Conservation (phyloP, 2,888 invertebrate genomes). For the Synergus itoensis region DNA sequence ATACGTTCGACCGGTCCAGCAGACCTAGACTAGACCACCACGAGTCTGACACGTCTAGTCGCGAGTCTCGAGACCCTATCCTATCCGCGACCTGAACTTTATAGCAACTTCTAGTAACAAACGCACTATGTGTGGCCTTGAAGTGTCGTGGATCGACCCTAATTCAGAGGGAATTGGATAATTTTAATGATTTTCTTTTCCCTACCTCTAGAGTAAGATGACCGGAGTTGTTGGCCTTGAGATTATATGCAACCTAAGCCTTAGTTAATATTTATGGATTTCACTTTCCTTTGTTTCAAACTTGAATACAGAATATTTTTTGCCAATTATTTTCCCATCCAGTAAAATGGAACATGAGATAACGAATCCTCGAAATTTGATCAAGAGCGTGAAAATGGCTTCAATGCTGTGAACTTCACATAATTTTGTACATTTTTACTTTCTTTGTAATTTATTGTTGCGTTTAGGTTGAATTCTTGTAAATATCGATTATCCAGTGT, state of each 20-base stretch:
- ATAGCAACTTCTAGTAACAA: not conserved
- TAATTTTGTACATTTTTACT: too few relatives aligned
- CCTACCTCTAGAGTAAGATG: not conserved
- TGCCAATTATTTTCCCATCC: too few relatives aligned
- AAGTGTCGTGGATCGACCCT: not conserved
- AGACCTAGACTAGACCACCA: slow-evolving; percentile 63
- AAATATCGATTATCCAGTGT: too few relatives aligned
- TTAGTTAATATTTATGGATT: not conserved
- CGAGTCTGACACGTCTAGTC: not conserved
- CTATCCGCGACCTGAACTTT: not conserved
- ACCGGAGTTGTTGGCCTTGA: not conserved
- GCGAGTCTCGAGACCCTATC: not conserved
- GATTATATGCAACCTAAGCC: not conserved
- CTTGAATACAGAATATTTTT: not conserved
- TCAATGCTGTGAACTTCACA: too few relatives aligned
- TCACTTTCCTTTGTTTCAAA: not conserved
- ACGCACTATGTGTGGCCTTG: not conserved
- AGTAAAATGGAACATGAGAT: too few relatives aligned
- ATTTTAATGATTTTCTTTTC: not conserved
- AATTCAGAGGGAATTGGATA: not conserved
- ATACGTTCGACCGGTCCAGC: slow-evolving; percentile 37
- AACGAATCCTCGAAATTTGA: not conserved
- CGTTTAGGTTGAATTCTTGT: too few relatives aligned
- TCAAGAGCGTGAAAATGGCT: not conserved
- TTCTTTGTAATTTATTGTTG: too few relatives aligned